A percentile compares a stretch with the other conserved stretches of the same genome.
These are phyloP conservation scores for Drosophila setifemur DNA, from an alignment of 1,140 invertebrate genomes.

Conservation along the genomic window DNA sequence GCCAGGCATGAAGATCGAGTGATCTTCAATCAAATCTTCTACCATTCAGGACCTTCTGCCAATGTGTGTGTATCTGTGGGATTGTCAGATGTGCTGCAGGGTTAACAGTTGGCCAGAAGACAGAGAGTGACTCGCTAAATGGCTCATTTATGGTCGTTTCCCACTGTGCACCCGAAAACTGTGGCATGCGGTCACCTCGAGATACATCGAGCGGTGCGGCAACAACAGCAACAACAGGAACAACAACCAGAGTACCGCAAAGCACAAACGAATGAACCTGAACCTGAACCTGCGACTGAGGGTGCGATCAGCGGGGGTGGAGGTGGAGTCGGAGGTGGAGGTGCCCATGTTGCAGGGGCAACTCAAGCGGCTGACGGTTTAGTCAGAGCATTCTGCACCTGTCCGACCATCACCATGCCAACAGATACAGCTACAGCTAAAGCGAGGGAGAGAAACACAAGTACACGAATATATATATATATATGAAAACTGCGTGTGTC, in stretches of 20 bases:
- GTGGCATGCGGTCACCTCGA: slow-evolving; percentile 69
- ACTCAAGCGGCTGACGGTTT: slow-evolving; percentile 69
- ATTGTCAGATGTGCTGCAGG: slow-evolving; percentile 25
- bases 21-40: slow-evolving; percentile 52
- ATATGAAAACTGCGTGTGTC: slow-evolving; percentile 40
- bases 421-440: slow-evolving; percentile 35
- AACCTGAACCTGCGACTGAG: slow-evolving; percentile 23
- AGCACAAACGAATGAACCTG: slow-evolving; percentile 72
- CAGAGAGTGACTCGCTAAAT: slow-evolving; percentile 76
- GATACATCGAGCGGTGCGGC: slow-evolving; percentile 13
- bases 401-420: slow-evolving; percentile 78
- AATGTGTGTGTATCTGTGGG: background rate
- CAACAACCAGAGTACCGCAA: slow-evolving; percentile 43
- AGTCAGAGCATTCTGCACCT: slow-evolving; percentile 77
- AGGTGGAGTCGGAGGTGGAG: background rate
- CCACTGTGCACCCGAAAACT: slow-evolving; percentile 60
- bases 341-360: slow-evolving; percentile 11
- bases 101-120: slow-evolving; percentile 62
- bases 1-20: slow-evolving; percentile 15
- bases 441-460: slow-evolving; percentile 10
- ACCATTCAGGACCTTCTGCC: slow-evolving; percentile 19
- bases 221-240: background rate
- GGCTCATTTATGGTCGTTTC: slow-evolving; percentile 76
- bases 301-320: slow-evolving; percentile 1
- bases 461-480: background rate